Percentiles rank a stretch among this genome's conserved stretches.
phyloP scores from a whole-genome alignment of 2,797 vertebrate species.

The Poeciliopsis turneri region DNA sequence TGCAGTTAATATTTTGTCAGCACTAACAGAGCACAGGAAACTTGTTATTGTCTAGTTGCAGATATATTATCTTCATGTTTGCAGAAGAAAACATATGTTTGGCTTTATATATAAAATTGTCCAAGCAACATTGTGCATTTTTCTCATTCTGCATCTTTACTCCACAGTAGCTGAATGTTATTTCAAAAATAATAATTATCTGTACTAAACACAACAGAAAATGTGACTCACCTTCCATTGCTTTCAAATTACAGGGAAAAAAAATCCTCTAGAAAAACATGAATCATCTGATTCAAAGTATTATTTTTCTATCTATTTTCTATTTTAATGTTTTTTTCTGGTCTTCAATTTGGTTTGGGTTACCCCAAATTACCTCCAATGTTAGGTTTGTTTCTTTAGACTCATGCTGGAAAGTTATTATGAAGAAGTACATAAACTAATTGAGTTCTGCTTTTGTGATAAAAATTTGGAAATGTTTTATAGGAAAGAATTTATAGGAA shows the following conservation, averaged over 20 bases:
- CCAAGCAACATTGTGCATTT: background rate
- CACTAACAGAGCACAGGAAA: background rate
- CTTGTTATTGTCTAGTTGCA: background rate
- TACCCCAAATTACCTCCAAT: background rate
- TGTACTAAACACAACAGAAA: slow-evolving; percentile 34
- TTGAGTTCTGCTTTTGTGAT: background rate
- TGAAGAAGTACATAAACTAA: background rate
- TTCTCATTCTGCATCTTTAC: slow-evolving; percentile 1
- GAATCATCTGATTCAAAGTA: background rate
- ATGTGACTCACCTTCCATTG: slow-evolving; percentile 17
- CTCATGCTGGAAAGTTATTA: background rate
- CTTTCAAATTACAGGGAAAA: slow-evolving; percentile 12
- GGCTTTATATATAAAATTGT: slow-evolving; percentile 12
- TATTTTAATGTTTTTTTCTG: background rate
- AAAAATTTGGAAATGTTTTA: background rate
- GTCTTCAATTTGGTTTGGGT: background rate
- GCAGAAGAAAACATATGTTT: background rate
- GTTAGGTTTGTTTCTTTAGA: slow-evolving; percentile 1
- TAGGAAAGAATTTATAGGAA: background rate
- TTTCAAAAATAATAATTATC: slow-evolving; percentile 20
- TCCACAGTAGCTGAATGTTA: slow-evolving; percentile 8
- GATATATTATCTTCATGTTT: background rate
- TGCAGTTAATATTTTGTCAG: background rate
- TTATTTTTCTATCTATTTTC: background rate
- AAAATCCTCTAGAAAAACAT: slow-evolving; percentile 1